phyloP scores from a whole-genome alignment of 1,140 invertebrate genomes.

The Zaprionus kolodkinae region DNA sequence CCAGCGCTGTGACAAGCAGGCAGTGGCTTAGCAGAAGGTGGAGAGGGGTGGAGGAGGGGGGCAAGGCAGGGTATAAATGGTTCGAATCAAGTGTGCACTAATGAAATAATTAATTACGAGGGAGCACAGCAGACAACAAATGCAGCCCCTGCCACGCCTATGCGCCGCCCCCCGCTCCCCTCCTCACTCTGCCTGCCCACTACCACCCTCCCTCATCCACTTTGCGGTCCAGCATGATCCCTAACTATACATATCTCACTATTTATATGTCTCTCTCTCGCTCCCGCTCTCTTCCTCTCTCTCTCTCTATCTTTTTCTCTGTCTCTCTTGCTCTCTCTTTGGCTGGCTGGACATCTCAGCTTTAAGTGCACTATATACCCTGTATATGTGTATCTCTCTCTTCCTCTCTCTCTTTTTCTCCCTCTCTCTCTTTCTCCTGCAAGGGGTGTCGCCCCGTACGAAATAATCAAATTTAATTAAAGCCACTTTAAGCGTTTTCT shows the following conservation, averaged over 20 bases:
- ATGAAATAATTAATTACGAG: constrained; percentile 73
- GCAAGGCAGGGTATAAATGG: constrained; percentile 7
- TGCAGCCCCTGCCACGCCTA: background rate
- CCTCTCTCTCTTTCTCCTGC: background rate
- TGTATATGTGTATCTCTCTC: constrained; percentile 13
- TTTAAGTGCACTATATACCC: constrained; percentile 23
- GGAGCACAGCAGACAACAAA: constrained; percentile 41
- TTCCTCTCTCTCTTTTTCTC: background rate
- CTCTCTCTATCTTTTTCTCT: background rate
- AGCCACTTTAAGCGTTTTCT: constrained; percentile 60
- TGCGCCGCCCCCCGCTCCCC: too few species aligned
- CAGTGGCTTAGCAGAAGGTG: background rate
- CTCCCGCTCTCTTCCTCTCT: constrained; percentile 2
- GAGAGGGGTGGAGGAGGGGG: background rate
- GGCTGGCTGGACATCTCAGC: constrained; percentile 25
- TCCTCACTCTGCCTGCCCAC: too few species aligned
- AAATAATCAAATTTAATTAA: constrained; percentile 70
- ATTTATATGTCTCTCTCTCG: constrained; percentile 9
- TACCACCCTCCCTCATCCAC: background rate
- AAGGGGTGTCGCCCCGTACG: constrained; percentile 16
- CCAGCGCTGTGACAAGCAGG: background rate
- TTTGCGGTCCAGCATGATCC: constrained; percentile 2
- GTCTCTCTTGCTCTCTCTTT: background rate
- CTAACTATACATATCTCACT: background rate
- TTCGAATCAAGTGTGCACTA: constrained; percentile 67